Conservation (phyloP, 2,888 invertebrate genomes). For the Miltochrista miniata region DNA sequence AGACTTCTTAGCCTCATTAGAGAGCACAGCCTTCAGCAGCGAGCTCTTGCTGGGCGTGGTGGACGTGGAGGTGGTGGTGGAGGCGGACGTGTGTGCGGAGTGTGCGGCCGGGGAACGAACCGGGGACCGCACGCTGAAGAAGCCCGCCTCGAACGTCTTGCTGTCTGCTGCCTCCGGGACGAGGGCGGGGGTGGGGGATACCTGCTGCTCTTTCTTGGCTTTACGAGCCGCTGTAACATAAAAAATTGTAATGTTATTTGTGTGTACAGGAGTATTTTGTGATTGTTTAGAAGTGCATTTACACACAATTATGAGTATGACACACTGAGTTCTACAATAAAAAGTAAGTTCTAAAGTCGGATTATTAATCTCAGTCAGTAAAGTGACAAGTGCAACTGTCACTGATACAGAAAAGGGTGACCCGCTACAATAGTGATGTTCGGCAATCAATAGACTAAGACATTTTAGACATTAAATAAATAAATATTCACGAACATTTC, state of each 20-base stretch:
- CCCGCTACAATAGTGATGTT: no score
- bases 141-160: conserved; percentile 74
- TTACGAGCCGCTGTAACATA: conserved; percentile 60
- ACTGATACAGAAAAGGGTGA: no score
- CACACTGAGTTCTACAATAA: no score
- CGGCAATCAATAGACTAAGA: no score
- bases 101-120: conserved; percentile 44
- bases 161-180: conserved; percentile 19
- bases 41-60: conserved; percentile 31
- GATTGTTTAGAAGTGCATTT: no score
- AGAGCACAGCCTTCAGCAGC: conserved; percentile 63
- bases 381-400: no score
- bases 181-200: conserved; percentile 3
- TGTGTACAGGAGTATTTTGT: no score
- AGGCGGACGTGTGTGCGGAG: no score
- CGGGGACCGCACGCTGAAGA: conserved; percentile 72
- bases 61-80: neutral
- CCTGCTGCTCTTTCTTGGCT: conserved; percentile 56
- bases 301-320: conserved; percentile 77
- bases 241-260: neutral
- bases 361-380: no score
- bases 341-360: no score
- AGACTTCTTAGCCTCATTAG: conserved; percentile 70
- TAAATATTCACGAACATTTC: no score
- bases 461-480: no score